phyloP scores from a whole-genome alignment of 2,113 vertebrate species.

The Phaetusa simplex region DNA sequence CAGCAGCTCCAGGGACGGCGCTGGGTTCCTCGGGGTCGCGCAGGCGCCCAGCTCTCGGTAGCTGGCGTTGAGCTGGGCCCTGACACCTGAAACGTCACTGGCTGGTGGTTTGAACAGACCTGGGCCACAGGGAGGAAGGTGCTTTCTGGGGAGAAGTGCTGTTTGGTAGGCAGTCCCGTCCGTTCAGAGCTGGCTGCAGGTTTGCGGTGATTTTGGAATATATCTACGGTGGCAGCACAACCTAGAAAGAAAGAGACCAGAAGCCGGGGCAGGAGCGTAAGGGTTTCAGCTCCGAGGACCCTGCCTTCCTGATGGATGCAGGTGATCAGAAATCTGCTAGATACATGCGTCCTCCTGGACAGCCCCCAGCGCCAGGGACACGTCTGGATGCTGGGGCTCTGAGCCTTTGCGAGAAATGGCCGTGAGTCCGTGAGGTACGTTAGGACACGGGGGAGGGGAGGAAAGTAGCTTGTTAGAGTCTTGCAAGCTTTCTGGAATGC shows the following conservation, averaged over 20 bases:
- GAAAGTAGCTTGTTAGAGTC: neutral
- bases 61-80: neutral
- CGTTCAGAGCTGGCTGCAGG: neutral
- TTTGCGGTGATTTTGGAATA: neutral
- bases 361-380: neutral
- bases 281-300: neutral
- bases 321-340: neutral
- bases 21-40: neutral
- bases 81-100: accelerated
- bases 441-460: neutral
- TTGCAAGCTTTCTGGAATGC: neutral
- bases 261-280: neutral
- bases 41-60: neutral
- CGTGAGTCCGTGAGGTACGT: accelerated
- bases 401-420: accelerated
- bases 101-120: accelerated
- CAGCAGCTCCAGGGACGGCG: neutral
- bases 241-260: neutral
- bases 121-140: accelerated
- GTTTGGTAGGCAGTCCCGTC: neutral
- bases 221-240: neutral
- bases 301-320: neutral
- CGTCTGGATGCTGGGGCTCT: neutral
- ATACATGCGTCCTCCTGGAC: neutral
- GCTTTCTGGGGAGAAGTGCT: neutral